Evolutionary conservation across 1,140 invertebrate species (phyloP), one percentile per base, ranked within the genome.

Genomic region (Stratiolaelaps scimitus): DNA sequence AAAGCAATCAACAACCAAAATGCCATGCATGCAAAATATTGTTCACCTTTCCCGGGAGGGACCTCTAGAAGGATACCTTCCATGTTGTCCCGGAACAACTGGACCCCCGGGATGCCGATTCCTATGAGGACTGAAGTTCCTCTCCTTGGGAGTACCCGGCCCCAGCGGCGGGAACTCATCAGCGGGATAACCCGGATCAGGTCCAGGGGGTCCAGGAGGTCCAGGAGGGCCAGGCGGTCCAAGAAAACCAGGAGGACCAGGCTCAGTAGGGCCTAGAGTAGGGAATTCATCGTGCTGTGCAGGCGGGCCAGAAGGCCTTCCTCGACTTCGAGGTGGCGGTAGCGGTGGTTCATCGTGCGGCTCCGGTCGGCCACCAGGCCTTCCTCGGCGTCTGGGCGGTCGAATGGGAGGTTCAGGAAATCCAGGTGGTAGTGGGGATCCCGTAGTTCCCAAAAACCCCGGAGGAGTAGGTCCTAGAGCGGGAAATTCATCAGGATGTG

Each of bases 81-180:
- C 26, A 15, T 15, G 53, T 23, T 34, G 17, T 34, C 53, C 26
- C 23, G 53, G 53, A 13, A 23, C 26, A n/a, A 5, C 53, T 2
- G 17, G 53, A 60, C 26, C 15, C 6, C 26, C 15, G 34, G 53
- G 53, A 48, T 4, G 15, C 47, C 19, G 26, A 60, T 60, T 34
- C 17, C 26, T 26, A 29, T 17, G 26, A 20, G 15, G 53, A 23
- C 34, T 19, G 26, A 60, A 15, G 20, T 26, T 29, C 23, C 26
- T 29, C 1, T 26, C 26, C 10, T 34, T 26, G 26, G 53, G 53
- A 60, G 13, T 10, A 23, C 15, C 15, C 5, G 47, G 47, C 17
- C 10, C 34, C 53, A 60, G 23, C 1, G 53, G 53, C 4, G 53
- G 53, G 23, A 60, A 60, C n/a, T 26, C 53, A 17, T 60, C 53